Evolutionary conservation across 2,888 invertebrate genomes (phyloP).

Genomic region (Phanerotoma sp.): DNA sequence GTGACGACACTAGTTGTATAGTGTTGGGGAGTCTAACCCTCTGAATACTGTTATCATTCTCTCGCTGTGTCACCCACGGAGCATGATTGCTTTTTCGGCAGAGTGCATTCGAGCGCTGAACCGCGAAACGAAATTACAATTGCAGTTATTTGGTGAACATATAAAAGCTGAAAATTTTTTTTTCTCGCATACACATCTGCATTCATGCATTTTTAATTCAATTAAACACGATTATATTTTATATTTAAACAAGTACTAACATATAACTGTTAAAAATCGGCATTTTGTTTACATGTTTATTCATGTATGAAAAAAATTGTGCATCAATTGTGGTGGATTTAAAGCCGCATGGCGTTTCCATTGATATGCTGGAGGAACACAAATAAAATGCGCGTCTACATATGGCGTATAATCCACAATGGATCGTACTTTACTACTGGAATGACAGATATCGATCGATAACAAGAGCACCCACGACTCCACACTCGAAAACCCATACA

Average conservation of each 20-base stretch:
- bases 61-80: neutral
- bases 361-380: too few relatives aligned
- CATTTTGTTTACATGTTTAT: too few relatives aligned
- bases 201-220: neutral
- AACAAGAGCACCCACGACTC: neutral
- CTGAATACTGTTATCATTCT: neutral
- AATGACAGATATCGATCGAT: slow-evolving; percentile 7
- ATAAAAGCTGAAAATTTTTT: neutral
- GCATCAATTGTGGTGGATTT: too few relatives aligned
- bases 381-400: neutral
- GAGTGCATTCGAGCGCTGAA: slow-evolving; percentile 28
- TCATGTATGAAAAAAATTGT: too few relatives aligned
- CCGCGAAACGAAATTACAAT: slow-evolving; percentile 34
- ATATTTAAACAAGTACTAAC: neutral
- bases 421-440: slow-evolving; percentile 1
- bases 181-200: too few relatives aligned
- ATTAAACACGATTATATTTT: neutral
- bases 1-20: neutral
- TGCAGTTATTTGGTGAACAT: slow-evolving; percentile 4
- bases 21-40: neutral
- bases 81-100: slow-evolving; percentile 35
- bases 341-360: too few relatives aligned
- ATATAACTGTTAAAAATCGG: neutral
- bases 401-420: slow-evolving; percentile 6
- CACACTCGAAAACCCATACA: neutral